Evolutionary conservation across 2,113 vertebrate species (phyloP).

Genomic region (Antennarius striatus): DNA sequence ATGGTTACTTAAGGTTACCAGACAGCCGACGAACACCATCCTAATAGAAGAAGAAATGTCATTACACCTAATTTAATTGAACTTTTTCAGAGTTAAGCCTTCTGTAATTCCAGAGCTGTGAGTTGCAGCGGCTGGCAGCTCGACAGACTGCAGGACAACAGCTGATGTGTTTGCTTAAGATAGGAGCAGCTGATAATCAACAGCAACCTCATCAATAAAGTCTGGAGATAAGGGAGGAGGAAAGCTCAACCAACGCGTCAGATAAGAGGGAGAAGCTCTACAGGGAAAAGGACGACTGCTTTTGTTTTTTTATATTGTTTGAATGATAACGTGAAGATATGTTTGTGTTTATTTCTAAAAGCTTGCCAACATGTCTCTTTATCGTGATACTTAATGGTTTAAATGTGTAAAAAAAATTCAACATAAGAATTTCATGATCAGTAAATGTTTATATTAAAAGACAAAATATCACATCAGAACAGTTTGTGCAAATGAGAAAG

Average conservation of each 20-base stretch:
- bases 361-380: too few relatives aligned
- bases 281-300: too few relatives aligned
- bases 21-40: too few relatives aligned
- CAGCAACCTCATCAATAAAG: slow-evolving; percentile 53
- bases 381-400: too few relatives aligned
- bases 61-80: neutral
- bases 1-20: too few relatives aligned
- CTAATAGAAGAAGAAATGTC: neutral
- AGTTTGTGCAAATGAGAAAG: slow-evolving; percentile 43
- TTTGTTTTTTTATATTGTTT: too few relatives aligned
- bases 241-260: too few relatives aligned
- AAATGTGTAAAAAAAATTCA: too few relatives aligned
- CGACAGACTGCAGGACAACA: slow-evolving; percentile 38
- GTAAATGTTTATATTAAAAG: slow-evolving; percentile 18
- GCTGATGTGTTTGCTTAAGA: slow-evolving; percentile 61
- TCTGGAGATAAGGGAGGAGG: slow-evolving; percentile 32
- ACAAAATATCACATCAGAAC: slow-evolving; percentile 14
- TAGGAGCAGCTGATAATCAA: slow-evolving; percentile 65
- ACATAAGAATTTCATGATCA: slow-evolving; percentile 22
- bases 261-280: neutral
- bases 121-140: neutral
- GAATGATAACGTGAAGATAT: too few relatives aligned
- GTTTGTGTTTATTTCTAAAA: too few relatives aligned
- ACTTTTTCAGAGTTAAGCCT: neutral
- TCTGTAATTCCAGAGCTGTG: neutral